These are phyloP conservation scores for Tupiocoris notatus DNA, from an alignment of 2,888 invertebrate species.

Conservation along the genomic window DNA sequence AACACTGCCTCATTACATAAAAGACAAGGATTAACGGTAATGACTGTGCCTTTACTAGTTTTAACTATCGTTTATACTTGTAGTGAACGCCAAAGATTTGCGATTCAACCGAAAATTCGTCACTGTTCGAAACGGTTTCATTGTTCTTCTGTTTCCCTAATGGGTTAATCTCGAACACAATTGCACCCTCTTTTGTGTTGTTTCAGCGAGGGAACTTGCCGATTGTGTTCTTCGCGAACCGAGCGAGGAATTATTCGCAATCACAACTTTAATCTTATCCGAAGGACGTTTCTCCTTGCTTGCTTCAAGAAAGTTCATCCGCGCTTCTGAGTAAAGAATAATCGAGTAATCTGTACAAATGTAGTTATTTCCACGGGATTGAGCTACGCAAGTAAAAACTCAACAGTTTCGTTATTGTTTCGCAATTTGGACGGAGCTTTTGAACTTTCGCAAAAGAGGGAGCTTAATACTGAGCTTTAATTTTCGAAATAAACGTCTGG, in stretches of 20 bases:
- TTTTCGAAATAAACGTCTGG: slow-evolving; percentile 24
- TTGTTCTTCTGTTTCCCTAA: not conserved
- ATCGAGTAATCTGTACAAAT: slow-evolving; percentile 4
- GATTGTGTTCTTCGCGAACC: not conserved
- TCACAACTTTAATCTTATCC: not conserved
- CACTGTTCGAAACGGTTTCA: not conserved
- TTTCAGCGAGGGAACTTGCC: not conserved
- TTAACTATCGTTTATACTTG: too few species aligned
- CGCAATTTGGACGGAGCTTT: slow-evolving; percentile 18
- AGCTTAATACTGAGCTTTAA: slow-evolving; percentile 13
- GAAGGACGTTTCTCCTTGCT: not conserved
- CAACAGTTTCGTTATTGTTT: slow-evolving; percentile 33
- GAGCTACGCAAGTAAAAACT: slow-evolving; percentile 2
- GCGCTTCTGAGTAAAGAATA: not conserved
- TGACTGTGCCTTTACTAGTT: too few species aligned
- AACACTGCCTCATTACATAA: too few species aligned
- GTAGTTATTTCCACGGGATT: not conserved
- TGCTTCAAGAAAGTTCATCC: not conserved
- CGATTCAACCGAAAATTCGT: too few species aligned
- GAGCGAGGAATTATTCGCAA: not conserved
- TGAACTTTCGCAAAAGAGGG: not conserved
- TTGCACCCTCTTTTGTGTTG: not conserved
- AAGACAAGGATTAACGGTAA: too few species aligned
- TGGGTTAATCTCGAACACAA: not conserved
- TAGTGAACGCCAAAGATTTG: too few species aligned